These are phyloP conservation scores for Lypha dubia DNA, from an alignment of 2,888 invertebrate species.

Conservation along the genomic window DNA sequence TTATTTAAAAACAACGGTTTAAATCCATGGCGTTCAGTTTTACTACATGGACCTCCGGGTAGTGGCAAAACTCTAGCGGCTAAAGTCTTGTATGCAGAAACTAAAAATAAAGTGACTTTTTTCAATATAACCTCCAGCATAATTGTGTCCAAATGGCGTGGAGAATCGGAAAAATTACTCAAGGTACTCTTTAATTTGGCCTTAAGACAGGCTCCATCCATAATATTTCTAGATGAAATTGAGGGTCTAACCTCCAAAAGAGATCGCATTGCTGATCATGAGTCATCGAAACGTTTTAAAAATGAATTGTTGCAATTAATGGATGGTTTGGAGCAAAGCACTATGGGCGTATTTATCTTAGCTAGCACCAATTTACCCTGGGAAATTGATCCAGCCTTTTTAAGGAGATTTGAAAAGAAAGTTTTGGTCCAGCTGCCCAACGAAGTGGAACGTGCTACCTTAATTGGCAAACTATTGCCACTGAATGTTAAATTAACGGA, in stretches of 20 bases:
- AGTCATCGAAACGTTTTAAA: slow-evolving; percentile 93
- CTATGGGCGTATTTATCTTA: slow-evolving; percentile 88
- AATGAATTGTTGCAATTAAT: slow-evolving; percentile 94
- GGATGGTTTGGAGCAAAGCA: slow-evolving; percentile 89
- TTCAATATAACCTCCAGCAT: slow-evolving; percentile 96
- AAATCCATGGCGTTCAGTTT: slow-evolving; percentile 93
- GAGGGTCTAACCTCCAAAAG: slow-evolving; percentile 91
- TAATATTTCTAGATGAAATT: slow-evolving; percentile 96
- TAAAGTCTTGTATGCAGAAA: slow-evolving; percentile 93
- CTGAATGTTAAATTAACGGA: slow-evolving; percentile 78
- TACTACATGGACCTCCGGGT: slow-evolving; percentile 86
- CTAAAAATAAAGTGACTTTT: slow-evolving; percentile 88
- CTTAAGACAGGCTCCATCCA: slow-evolving; percentile 91
- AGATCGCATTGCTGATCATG: slow-evolving; percentile 89
- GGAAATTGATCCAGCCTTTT: slow-evolving; percentile 94
- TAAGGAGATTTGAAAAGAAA: slow-evolving; percentile 94
- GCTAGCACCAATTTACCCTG: slow-evolving; percentile 97
- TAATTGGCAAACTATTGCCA: slow-evolving; percentile 87
- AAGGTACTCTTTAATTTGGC: slow-evolving; percentile 95
- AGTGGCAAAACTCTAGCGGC: slow-evolving; percentile 96
- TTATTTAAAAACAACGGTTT: slow-evolving; percentile 87
- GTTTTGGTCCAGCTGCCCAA: slow-evolving; percentile 92
- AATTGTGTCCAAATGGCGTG: slow-evolving; percentile 97
- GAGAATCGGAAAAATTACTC: slow-evolving; percentile 96
- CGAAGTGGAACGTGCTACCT: slow-evolving; percentile 86